Percentiles rank a stretch among this genome's conserved stretches.
phyloP scores from a whole-genome alignment of 2,888 invertebrate genomes.

The Catocala nupta region DNA sequence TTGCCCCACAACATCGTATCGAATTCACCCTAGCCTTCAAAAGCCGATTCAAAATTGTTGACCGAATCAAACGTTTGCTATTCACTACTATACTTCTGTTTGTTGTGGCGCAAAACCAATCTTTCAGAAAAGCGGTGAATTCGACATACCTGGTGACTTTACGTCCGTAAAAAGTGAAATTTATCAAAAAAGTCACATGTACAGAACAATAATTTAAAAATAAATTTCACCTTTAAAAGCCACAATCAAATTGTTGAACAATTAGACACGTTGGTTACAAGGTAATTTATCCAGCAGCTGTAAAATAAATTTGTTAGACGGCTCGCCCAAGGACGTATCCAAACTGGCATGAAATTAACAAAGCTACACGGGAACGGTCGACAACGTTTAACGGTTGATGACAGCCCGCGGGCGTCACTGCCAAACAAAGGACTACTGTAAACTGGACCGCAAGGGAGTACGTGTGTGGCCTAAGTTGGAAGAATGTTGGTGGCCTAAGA shows the following conservation, averaged over 20 bases:
- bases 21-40: too few species aligned
- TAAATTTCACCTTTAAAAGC: neutral
- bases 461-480: constrained; percentile 49
- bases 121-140: too few species aligned
- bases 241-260: constrained; percentile 17
- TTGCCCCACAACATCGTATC: too few species aligned
- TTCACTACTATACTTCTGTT: too few species aligned
- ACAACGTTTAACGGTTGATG: constrained; percentile 77
- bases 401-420: constrained; percentile 73
- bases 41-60: too few species aligned
- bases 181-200: neutral
- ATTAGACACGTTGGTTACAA: constrained; percentile 38
- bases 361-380: constrained; percentile 66
- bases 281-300: constrained; percentile 57
- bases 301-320: constrained; percentile 65
- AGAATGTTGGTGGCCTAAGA: neutral
- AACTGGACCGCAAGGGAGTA: constrained; percentile 72
- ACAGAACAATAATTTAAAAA: neutral
- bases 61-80: too few species aligned
- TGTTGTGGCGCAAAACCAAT: too few species aligned
- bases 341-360: constrained; percentile 80
- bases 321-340: constrained; percentile 68
- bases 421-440: constrained; percentile 76
- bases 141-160: too few species aligned
- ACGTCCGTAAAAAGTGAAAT: too few species aligned